Percentiles rank a stretch among this genome's conserved stretches.
phyloP scores from a whole-genome alignment of 2,888 invertebrate species.

The Sarcophaga carnaria region DNA sequence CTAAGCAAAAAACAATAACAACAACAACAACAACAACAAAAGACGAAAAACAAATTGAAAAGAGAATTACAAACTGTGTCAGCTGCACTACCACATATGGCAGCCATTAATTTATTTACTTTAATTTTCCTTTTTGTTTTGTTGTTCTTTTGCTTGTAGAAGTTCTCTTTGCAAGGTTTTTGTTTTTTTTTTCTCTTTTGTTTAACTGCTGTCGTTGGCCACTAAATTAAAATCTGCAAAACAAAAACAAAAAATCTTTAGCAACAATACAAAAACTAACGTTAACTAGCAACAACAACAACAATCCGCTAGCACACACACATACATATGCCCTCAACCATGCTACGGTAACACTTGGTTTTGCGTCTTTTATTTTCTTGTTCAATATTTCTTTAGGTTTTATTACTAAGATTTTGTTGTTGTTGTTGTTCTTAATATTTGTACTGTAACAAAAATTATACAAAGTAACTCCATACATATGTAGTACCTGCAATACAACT shows the following conservation, averaged over 20 bases:
- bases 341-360: conserved; percentile 6
- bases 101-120: conserved; percentile 26
- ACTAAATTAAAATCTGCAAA: conserved; percentile 29
- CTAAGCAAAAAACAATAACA: neutral
- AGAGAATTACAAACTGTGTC: conserved; percentile 54
- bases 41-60: neutral
- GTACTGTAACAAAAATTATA: conserved; percentile 36
- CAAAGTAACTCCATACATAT: conserved; percentile 15
- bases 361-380: neutral
- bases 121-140: neutral
- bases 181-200: neutral
- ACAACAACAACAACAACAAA: neutral
- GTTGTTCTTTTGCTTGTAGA: too few relatives aligned
- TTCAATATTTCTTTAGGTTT: too few relatives aligned
- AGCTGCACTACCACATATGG: conserved; percentile 61
- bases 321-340: too few relatives aligned
- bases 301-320: neutral
- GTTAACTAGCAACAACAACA: conserved; percentile 19
- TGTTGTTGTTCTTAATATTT: conserved; percentile 26
- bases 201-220: conserved; percentile 50
- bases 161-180: too few relatives aligned
- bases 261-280: conserved; percentile 29
- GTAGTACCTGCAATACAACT: too few relatives aligned
- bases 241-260: conserved; percentile 1
- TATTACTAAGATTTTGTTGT: neutral